phyloP scores from a whole-genome alignment of 2,113 vertebrate genomes.

The Notothenia coriiceps region DNA sequence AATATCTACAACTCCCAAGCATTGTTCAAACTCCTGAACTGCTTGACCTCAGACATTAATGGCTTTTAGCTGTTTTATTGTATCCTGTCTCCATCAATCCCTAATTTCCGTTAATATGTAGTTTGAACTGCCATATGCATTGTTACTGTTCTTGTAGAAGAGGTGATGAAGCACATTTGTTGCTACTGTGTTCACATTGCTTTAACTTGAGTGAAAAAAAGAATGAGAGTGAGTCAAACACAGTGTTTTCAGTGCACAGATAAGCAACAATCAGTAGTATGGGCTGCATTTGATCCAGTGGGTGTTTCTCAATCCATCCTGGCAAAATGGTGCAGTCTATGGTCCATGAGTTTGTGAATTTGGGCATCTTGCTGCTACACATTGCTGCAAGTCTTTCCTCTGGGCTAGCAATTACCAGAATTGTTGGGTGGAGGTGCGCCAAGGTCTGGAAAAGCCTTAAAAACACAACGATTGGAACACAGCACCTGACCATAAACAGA shows the following conservation, averaged over 20 bases:
- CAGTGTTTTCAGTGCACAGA: neutral
- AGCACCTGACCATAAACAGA: slow-evolving; percentile 30
- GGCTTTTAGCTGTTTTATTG: neutral
- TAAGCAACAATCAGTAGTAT: neutral
- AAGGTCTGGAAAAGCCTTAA: slow-evolving; percentile 56
- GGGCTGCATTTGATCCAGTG: slow-evolving; percentile 4
- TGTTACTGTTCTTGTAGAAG: neutral
- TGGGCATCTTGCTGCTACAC: slow-evolving; percentile 26
- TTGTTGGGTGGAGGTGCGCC: slow-evolving; percentile 29
- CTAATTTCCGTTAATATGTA: neutral
- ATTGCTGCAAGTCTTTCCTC: slow-evolving; percentile 20
- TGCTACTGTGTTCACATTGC: neutral
- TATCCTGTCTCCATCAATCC: neutral
- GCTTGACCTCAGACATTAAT: slow-evolving; percentile 25
- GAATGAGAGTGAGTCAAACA: neutral
- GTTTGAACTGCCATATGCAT: neutral
- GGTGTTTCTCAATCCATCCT: slow-evolving; percentile 25
- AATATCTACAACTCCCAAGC: slow-evolving; percentile 43
- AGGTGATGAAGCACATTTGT: neutral
- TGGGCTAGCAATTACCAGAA: too few species aligned
- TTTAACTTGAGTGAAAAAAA: neutral
- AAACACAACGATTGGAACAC: slow-evolving; percentile 29
- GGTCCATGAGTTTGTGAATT: slow-evolving; percentile 1
- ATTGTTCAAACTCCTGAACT: slow-evolving; percentile 45
- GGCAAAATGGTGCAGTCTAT: slow-evolving; percentile 9